phyloP scores from a whole-genome alignment of 2,797 vertebrate species.

The Selene dorsalis region DNA sequence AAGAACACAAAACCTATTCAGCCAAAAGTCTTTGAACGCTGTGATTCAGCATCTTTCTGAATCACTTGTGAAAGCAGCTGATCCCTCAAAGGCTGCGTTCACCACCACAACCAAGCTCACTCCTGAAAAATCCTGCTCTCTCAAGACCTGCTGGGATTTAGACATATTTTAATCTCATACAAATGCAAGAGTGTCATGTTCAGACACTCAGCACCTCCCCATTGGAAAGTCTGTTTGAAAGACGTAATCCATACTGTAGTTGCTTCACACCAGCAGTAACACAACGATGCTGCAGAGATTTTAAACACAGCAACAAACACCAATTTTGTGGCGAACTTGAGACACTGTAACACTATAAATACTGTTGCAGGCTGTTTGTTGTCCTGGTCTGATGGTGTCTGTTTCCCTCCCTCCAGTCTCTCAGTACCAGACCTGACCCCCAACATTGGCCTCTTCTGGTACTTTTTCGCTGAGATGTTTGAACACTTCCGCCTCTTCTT shows the following conservation, averaged over 20 bases:
- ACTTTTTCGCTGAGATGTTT: slow-evolving; percentile 99
- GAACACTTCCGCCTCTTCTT: slow-evolving; percentile 99
- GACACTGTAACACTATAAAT: neutral
- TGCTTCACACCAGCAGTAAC: too few relatives aligned
- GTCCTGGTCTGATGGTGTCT: neutral
- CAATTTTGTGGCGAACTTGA: neutral
- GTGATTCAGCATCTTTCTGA: too few relatives aligned
- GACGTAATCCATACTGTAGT: too few relatives aligned
- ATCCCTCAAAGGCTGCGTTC: neutral
- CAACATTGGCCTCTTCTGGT: slow-evolving; percentile 99
- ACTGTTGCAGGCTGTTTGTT: neutral
- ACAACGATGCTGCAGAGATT: too few relatives aligned
- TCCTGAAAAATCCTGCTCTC: neutral
- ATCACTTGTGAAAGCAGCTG: too few relatives aligned
- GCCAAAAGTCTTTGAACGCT: too few relatives aligned
- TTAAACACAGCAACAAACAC: too few relatives aligned
- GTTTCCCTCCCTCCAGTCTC: slow-evolving; percentile 82
- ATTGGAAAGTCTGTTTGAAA: too few relatives aligned
- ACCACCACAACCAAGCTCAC: neutral
- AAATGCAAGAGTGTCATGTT: neutral
- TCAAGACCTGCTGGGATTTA: neutral
- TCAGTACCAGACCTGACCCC: slow-evolving; percentile 97
- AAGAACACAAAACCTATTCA: too few relatives aligned
- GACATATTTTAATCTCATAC: too few relatives aligned
- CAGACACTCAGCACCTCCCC: neutral